Evolutionary conservation across 2,113 vertebrate species (phyloP), one percentile per base, ranked within the genome.

Genomic region (Nannospalax galili): DNA sequence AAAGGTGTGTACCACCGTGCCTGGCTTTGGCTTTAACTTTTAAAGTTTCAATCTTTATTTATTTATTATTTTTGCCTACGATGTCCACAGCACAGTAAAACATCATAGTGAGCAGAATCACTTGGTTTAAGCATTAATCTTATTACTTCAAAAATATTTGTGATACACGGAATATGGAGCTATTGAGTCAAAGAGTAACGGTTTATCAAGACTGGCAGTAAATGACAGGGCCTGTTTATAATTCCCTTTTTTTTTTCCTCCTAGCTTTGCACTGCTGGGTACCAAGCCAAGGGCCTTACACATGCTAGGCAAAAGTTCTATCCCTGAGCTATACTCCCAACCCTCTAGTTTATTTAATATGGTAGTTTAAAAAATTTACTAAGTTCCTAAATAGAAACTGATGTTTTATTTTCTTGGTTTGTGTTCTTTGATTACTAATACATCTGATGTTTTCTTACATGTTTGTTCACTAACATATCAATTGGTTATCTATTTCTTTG

Each of bases 321-420:
- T n/a, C n/a, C n/a, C n/a, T n/a, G n/a, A n/a, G n/a, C n/a, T n/a
- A n/a, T n/a, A n/a, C n/a, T n/a, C n/a, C n/a, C n/a, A n/a, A n/a
- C n/a, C n/a, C n/a, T n/a, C n/a, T n/a, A n/a, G n/a, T 4, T 90
- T 84, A 82, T 77, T 82, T 69, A 28, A 73, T 87, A 82, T 32
- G 17, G 64, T 64, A 62, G 35, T 11, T 74, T 88, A 90, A 92
- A 94, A 69, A n/a, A n/a, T 42, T 52, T 88, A 65, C 28, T 37
- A 65, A 85, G 35, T 82, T 91, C 28, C 60, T 87, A 82, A 88
- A 45, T 73, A 40, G 90, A 94, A 95, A 88, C 32, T 9, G 60
- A 77, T 69, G 72, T 10, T 72, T 64, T 64, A 37, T 79, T 91
- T 42, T 62, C 62, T 93, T 73, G 58, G 28, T 88, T 87, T 75